Percentiles rank a stretch among this genome's conserved stretches.
Evolutionary conservation across 2,888 invertebrate genomes (phyloP).

Genomic region (Xestoiulus laeticollis): DNA sequence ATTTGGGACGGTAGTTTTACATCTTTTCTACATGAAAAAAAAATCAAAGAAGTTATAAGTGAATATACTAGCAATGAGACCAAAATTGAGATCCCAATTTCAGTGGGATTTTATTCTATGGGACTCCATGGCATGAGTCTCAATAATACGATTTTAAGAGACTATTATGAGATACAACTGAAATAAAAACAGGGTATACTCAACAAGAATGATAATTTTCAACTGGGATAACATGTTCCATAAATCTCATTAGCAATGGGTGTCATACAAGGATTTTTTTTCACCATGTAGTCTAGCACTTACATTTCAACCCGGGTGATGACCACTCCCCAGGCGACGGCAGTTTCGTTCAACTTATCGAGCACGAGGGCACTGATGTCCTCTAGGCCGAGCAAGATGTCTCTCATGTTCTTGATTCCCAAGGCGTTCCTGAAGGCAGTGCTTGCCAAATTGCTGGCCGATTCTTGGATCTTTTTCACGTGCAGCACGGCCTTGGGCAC

Average conservation of each 20-base stretch:
- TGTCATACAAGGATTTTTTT: no score
- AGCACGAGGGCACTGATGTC: conserved; percentile 73
- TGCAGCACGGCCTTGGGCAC: conserved; percentile 97
- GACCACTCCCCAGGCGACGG: background rate
- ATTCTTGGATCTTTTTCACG: conserved; percentile 97
- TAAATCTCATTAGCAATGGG: no score
- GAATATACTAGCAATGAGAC: no score
- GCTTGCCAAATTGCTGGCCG: conserved; percentile 81
- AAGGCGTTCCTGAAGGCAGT: conserved; percentile 68
- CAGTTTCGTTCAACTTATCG: background rate
- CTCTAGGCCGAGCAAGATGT: conserved; percentile 95
- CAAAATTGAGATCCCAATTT: no score
- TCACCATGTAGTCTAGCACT: background rate
- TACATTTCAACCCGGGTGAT: background rate
- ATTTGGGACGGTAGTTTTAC: conserved; percentile 79
- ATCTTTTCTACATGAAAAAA: conserved; percentile 73
- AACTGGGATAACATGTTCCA: no score
- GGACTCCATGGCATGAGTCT: no score
- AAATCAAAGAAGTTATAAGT: background rate
- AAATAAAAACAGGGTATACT: no score
- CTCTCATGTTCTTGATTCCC: conserved; percentile 94
- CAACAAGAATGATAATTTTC: no score
- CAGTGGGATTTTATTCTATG: no score
- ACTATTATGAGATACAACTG: no score
- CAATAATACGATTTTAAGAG: no score